A percentile compares a stretch with the other conserved stretches of the same genome.
Evolutionary conservation across 2,888 invertebrate genomes (phyloP).

Genomic region (Hemaris fuciformis): DNA sequence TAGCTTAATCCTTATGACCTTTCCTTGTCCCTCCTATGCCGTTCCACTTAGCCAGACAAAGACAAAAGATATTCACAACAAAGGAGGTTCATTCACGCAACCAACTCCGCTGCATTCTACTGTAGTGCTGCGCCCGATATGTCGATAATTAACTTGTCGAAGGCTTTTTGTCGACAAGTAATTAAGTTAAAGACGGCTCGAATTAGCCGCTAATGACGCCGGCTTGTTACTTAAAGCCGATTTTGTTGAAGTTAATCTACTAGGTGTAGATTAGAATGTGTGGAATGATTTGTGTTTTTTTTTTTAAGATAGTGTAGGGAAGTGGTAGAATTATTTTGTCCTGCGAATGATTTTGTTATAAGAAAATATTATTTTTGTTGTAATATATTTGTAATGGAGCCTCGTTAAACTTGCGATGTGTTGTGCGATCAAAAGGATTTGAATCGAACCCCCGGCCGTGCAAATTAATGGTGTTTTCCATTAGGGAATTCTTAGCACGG

Average conservation of each 20-base stretch:
- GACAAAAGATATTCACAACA: slow-evolving; percentile 38
- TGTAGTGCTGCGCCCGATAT: slow-evolving; percentile 50
- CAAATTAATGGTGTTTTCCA: too few relatives aligned
- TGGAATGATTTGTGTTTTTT: neutral
- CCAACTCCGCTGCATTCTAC: slow-evolving; percentile 74
- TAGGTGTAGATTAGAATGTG: neutral
- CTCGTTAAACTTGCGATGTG: too few relatives aligned
- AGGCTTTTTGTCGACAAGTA: slow-evolving; percentile 24
- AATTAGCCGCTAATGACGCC: neutral
- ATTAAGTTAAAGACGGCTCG: neutral
- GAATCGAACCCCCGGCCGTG: too few relatives aligned
- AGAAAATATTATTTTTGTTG: too few relatives aligned
- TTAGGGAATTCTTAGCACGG: too few relatives aligned
- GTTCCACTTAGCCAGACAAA: slow-evolving; percentile 22
- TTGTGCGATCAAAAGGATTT: too few relatives aligned
- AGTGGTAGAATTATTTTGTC: too few relatives aligned
- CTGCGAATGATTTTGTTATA: too few relatives aligned
- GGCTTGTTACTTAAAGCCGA: neutral
- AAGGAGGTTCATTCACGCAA: slow-evolving; percentile 69
- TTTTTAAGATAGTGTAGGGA: too few relatives aligned
- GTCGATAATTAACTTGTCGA: too few relatives aligned
- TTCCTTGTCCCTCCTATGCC: slow-evolving; percentile 32
- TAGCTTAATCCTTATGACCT: slow-evolving; percentile 66
- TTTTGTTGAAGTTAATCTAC: neutral
- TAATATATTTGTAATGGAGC: too few relatives aligned